Base-by-base conservation (phyloP, 2,888 invertebrate genomes). In the Aelia acuminata region DNA sequence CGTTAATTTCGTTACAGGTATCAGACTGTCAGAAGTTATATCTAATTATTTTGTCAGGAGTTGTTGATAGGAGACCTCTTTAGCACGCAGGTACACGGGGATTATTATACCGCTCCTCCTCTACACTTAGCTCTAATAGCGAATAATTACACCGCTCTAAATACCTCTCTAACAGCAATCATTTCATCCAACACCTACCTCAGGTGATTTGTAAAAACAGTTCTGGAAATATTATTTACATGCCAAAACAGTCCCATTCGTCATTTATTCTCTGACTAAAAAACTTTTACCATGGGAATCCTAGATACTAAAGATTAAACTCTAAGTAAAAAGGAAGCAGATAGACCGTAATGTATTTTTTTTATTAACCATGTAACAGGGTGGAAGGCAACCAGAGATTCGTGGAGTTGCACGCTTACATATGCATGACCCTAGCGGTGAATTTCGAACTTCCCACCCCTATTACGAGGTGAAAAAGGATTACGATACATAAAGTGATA, bases 1-100 rank as follows among this genome's bases (percentile, higher is more conserved):
- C 80, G 80, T 80, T 80, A 80, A 80, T 80, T 80, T 80, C 80
- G 80, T 80, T 80, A 80, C 80, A 80, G 80, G 80, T 80, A 80
- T 39, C 80, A 80, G 80, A 39, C 80, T 80, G 80, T 80, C 80
- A 80, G 3, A 80, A 39, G 80, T n/a, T 43, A 80, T 80, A 80
- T 80, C 43, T 80, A 47, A 80, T 80, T 80, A 80, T 80, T 80
- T 80, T 80, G 80, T 80, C 80, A 80, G 80, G 80, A 80, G 80
- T 20, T 80, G 80, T 80, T 80, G 80, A 80, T 80, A 80, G 80
- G 80, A 39, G 22, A 43, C 22, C n/a, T 43, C 80, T n/a, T 80
- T 80, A 80, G 63, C 63, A 70, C 63, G 63, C 63, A 70, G 4
- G 18, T 70, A 70, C 31, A n/a, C 26, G 26, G 26, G 11, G 10